Evolutionary conservation across 1,140 invertebrate species (phyloP).

Genomic region (Eumeta japonica): DNA sequence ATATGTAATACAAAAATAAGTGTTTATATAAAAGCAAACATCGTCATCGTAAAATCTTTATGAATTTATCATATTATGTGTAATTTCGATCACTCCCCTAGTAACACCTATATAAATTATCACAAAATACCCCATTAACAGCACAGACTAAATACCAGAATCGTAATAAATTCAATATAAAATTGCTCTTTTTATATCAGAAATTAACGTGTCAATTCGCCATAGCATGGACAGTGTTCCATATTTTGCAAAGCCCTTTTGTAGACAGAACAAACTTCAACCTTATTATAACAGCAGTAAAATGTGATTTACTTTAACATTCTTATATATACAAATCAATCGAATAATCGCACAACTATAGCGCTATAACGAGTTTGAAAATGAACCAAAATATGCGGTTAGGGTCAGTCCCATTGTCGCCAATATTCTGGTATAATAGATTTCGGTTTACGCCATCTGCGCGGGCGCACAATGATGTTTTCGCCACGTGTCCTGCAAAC

Average conservation of each 20-base stretch:
- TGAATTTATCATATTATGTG: constrained; percentile 28
- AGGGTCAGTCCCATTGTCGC: constrained; percentile 14
- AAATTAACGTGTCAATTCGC: constrained; percentile 43
- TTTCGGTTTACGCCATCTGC: constrained; percentile 32
- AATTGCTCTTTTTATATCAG: constrained; percentile 48
- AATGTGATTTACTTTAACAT: constrained; percentile 9
- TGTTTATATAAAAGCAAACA: constrained; percentile 11
- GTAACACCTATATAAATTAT: too few species aligned
- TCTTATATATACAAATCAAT: constrained; percentile 13
- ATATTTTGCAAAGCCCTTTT: background rate
- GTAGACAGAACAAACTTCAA: background rate
- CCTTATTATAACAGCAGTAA: constrained; percentile 19
- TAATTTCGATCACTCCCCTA: constrained; percentile 26
- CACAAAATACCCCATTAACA: constrained; percentile 32
- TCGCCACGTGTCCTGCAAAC: constrained; percentile 37
- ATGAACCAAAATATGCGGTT: constrained; percentile 30
- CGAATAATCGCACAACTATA: constrained; percentile 24
- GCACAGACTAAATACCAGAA: constrained; percentile 40
- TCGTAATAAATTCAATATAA: constrained; percentile 37
- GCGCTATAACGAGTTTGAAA: constrained; percentile 19
- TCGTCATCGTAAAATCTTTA: constrained; percentile 14
- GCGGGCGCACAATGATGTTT: constrained; percentile 21
- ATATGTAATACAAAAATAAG: constrained; percentile 16
- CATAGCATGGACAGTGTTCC: constrained; percentile 34
- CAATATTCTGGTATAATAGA: constrained; percentile 19